Evolutionary conservation across 2,113 vertebrate species (phyloP).

Genomic region (Rissa tridactyla): DNA sequence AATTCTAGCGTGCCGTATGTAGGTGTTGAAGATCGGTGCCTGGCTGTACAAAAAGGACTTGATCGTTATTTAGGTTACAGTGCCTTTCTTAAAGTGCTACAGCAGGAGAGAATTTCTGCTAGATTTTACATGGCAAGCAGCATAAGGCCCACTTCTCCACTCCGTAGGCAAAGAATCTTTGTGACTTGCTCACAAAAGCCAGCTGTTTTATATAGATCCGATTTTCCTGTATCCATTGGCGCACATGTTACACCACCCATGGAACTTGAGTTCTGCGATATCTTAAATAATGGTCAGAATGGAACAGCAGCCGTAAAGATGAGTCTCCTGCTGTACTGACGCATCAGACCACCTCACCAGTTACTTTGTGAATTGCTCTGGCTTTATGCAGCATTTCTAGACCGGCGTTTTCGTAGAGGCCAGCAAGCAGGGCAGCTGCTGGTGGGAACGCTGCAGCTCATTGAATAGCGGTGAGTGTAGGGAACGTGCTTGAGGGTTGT

Average conservation of each 20-base stretch:
- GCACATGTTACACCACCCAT: background rate
- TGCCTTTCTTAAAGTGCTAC: background rate
- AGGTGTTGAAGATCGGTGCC: background rate
- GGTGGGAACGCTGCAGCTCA: background rate
- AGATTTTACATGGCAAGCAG: background rate
- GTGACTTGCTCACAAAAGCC: background rate
- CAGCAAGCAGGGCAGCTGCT: background rate
- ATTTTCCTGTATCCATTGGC: background rate
- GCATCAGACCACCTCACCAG: background rate
- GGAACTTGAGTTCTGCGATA: background rate
- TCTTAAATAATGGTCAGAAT: background rate
- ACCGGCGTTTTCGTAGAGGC: background rate
- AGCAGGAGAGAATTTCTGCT: background rate
- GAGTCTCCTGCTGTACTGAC: background rate
- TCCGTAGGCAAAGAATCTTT: background rate
- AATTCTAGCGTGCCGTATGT: fast-evolving
- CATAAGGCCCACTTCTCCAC: background rate
- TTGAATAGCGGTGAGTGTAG: too few relatives aligned
- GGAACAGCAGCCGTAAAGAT: background rate
- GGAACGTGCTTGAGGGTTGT: fast-evolving
- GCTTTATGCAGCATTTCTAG: background rate
- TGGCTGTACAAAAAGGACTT: background rate
- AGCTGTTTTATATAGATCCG: fast-evolving
- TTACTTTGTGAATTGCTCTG: background rate
- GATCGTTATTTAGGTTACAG: background rate